phyloP scores from a whole-genome alignment of 2,888 invertebrate species.

The Dinocampus coccinellae region DNA sequence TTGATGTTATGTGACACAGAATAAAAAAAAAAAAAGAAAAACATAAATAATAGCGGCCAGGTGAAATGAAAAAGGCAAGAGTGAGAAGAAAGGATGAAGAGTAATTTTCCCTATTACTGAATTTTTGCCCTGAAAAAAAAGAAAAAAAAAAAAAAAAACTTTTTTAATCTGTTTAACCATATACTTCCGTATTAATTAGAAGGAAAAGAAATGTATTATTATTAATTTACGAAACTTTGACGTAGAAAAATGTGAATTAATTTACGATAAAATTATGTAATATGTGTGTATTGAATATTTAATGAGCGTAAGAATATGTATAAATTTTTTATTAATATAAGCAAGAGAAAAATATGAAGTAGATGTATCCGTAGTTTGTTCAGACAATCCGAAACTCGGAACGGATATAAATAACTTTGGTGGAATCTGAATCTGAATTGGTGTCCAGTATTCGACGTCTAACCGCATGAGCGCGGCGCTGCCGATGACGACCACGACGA shows the following conservation, averaged over 20 bases:
- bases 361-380: slow-evolving; percentile 7
- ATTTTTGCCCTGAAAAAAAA: not conserved
- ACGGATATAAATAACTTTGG: not conserved
- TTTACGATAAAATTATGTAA: too few relatives aligned
- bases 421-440: slow-evolving; percentile 27
- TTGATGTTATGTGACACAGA: not conserved
- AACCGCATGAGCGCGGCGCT: slow-evolving; percentile 21
- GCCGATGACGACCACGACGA: too few relatives aligned
- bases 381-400: not conserved
- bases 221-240: not conserved
- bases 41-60: not conserved
- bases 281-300: too few relatives aligned
- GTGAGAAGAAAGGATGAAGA: not conserved
- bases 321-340: too few relatives aligned
- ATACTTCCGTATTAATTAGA: not conserved
- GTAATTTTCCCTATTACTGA: not conserved
- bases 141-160: too few relatives aligned
- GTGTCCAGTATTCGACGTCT: slow-evolving; percentile 26
- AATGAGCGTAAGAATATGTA: too few relatives aligned
- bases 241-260: not conserved
- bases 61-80: not conserved
- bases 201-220: not conserved
- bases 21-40: not conserved
- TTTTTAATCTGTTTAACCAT: not conserved
- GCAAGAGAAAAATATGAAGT: not conserved